Base-by-base conservation (phyloP, 2,113 vertebrate genomes). In the Morone chrysops region DNA sequence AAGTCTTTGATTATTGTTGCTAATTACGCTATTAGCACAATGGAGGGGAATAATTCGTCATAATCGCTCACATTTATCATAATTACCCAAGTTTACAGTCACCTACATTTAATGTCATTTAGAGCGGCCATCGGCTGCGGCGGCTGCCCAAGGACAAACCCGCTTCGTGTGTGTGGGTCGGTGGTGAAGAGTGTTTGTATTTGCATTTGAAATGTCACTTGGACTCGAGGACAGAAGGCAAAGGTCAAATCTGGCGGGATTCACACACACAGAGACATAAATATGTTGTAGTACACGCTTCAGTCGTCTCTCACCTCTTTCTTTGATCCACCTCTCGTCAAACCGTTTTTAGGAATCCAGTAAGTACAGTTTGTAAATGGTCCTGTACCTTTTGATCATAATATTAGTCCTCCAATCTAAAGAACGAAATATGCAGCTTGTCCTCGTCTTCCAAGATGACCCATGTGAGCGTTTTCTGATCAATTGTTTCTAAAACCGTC, bases 61-160 rank as follows among this genome's bases (percentile, higher is more conserved):
- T 93, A 92, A 94, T 93, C 80, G 75, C 84, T 76, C 87, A 87
- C 87, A 93, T 93, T 93, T 75, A 90, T 93, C 91, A 93, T 91
- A 92, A 93, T 92, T 88, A 92, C 53, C 50, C 80, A 82, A 90
- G 91, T 92, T 92, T 91, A 93, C 90, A 92, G 87, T 91, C 86
- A 92, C 90, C 89, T 84, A 89, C 88, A 71, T 73, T 90, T 91
- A 91, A 90, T 89, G 79, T 91, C 88, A 82, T 77, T 77, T 78
- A 81, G 65, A 80, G 69, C 66, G 53, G 72, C 84, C 81, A 25
- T 10, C 20, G 66, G 82, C 70, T 4, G 40, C 66, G 13, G 69
- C 73, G 20, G 71, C 76, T 18, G 87, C 73, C 80, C 87, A 93
- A 93, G 89, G 92, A 91, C 87, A 48, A 70, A 70, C 65, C 47